A percentile compares a stretch with the other conserved stretches of the same genome.
Evolutionary conservation across 2,888 invertebrate species (phyloP).

Genomic region (Ceraclea dissimilis): DNA sequence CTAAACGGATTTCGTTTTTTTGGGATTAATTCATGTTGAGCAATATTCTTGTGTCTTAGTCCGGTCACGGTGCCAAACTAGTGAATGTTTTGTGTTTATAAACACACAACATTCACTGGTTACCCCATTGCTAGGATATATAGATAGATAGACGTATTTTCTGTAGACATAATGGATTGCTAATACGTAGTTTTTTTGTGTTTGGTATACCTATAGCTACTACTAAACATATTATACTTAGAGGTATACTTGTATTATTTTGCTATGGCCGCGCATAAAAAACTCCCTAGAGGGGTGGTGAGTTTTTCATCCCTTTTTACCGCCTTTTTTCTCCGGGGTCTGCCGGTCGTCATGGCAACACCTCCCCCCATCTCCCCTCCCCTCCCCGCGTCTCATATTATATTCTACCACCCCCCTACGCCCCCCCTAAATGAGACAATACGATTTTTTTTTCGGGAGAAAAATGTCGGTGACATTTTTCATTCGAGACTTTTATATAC

Average conservation of each 20-base stretch:
- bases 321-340: conserved; percentile 22
- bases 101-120: too few relatives aligned
- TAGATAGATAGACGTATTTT: too few relatives aligned
- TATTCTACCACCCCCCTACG: background rate
- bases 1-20: too few relatives aligned
- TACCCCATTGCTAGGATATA: too few relatives aligned
- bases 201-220: too few relatives aligned
- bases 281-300: conserved; percentile 19
- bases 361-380: conserved; percentile 1
- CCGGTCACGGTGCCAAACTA: too few relatives aligned
- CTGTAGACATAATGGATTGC: too few relatives aligned
- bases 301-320: conserved; percentile 26
- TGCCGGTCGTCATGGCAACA: conserved; percentile 40
- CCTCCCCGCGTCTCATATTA: background rate
- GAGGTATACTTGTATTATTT: background rate
- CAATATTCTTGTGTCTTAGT: too few relatives aligned
- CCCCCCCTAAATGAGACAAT: background rate
- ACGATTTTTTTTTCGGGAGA: background rate
- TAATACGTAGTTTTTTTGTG: too few relatives aligned
- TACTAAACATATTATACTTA: too few relatives aligned
- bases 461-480: conserved; percentile 1
- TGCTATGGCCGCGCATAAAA: conserved; percentile 15
- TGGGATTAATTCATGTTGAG: too few relatives aligned
- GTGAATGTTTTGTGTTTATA: too few relatives aligned
- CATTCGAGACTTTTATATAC: background rate